Base-by-base conservation (phyloP, 92 coral and sea anemone species). In the Anthopleura xanthogrammica region DNA sequence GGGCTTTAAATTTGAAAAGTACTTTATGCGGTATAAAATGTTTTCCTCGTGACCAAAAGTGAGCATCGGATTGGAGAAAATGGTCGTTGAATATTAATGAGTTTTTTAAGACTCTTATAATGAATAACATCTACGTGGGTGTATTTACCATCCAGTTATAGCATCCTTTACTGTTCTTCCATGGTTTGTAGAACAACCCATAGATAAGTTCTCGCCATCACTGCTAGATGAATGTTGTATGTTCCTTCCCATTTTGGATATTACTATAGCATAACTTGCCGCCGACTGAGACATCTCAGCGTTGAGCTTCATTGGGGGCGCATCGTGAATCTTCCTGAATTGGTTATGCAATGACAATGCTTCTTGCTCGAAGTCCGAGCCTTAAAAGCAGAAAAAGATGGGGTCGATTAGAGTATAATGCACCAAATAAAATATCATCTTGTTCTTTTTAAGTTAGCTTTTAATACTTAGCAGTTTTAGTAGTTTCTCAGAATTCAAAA, bases 291-390 rank as follows among this genome's bases (percentile, higher is more conserved):
- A 85, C 92, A 95, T 88, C 41, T 85, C 85, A 57, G 95, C 92
- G 84, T 91, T 87, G 0, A 93, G 77, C 55, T 24, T 85, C 90
- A 95, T 83, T 2, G 79, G 81, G 2, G 93, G 95, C 39, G 93
- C 93, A 22, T 80, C 87, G 80, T 95, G 98, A 75, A 76, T 65
- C 60, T 64, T n/a, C n/a, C 98, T 94, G 71, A 85, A 90, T 86
- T 88, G 79, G 72, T 95, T 95, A 82, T 95, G 98, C 52, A 83
- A n/a, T 20, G 9, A 39, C 74, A 83, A 24, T 0, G 46, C 64
- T 19, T 81, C 46, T 81, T 81, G 66, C 56, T 81, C 84, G 29
- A 11, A 50, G 23, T 48, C 77, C 12, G 84, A 68, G 13, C 77
- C 83, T 80, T 75, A 29, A 29, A 29, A 54, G 36, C 36, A 11